Percentiles rank a stretch among this genome's conserved stretches.
Conservation (phyloP, 2,888 invertebrate genomes). For the Trisateles emortualis region DNA sequence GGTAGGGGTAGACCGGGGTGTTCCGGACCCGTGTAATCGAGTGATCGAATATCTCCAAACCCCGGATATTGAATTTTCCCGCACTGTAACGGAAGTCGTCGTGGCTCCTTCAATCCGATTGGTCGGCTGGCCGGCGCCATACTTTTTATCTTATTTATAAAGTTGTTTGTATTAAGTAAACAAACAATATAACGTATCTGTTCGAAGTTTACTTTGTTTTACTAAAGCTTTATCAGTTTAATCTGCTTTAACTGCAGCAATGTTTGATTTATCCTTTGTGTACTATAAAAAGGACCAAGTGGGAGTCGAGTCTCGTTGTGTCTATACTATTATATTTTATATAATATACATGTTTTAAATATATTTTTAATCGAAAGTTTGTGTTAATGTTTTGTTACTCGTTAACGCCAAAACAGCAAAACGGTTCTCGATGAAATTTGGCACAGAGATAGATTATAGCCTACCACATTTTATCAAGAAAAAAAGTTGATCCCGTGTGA, state of each 20-base stretch:
- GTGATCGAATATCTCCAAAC: constrained; percentile 77
- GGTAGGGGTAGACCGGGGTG: constrained; percentile 43
- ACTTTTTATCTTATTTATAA: constrained; percentile 77
- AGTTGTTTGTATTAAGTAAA: constrained; percentile 62
- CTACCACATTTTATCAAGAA: too few relatives aligned
- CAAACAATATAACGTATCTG: constrained; percentile 46
- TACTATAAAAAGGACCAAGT: background rate
- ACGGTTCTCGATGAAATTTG: too few relatives aligned
- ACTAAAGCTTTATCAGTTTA: constrained; percentile 24
- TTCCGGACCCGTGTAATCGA: constrained; percentile 64
- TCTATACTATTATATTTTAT: too few relatives aligned
- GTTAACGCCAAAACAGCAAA: too few relatives aligned
- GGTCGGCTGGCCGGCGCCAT: constrained; percentile 71
- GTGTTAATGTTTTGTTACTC: too few relatives aligned
- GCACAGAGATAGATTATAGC: too few relatives aligned
- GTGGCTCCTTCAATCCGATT: constrained; percentile 64
- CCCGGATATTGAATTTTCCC: constrained; percentile 84
- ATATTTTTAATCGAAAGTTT: too few relatives aligned
- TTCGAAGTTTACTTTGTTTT: constrained; percentile 11
- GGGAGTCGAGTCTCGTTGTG: too few relatives aligned
- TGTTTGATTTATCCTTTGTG: background rate
- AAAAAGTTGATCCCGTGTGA: too few relatives aligned
- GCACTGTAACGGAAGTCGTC: constrained; percentile 75
- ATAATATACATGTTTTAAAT: too few relatives aligned
- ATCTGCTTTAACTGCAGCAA: background rate